phyloP scores from a whole-genome alignment of 92 coral and sea anemone genomes.

The Heteractis magnifica region DNA sequence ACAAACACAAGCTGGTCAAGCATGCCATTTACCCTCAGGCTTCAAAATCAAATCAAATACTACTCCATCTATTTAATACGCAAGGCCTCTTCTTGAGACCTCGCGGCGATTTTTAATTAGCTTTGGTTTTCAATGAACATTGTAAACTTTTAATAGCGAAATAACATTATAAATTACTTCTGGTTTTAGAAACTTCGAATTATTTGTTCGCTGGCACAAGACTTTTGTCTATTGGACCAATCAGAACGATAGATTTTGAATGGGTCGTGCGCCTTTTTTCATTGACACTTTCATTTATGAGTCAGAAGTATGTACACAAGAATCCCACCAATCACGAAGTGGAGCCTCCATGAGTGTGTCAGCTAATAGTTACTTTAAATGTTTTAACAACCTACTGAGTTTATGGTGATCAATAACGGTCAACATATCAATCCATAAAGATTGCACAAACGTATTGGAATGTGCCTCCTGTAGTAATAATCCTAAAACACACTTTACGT shows the following conservation, averaged over 20 bases:
- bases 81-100: neutral
- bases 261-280: slow-evolving; percentile 37
- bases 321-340: slow-evolving; percentile 12
- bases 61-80: neutral
- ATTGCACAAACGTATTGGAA: neutral
- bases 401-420: slow-evolving; percentile 13
- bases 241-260: neutral
- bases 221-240: slow-evolving; percentile 21
- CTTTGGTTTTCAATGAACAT: slow-evolving; percentile 4
- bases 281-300: slow-evolving; percentile 18
- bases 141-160: slow-evolving; percentile 27
- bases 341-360: neutral
- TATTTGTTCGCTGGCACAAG: slow-evolving; percentile 21
- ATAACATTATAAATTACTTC: slow-evolving; percentile 1
- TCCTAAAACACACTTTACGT: neutral
- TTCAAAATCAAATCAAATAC: slow-evolving; percentile 1
- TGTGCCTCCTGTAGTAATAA: neutral
- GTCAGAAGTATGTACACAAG: slow-evolving; percentile 15
- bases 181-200: neutral
- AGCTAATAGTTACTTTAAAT: slow-evolving; percentile 23
- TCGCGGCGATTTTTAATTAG: neutral
- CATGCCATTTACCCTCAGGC: slow-evolving; percentile 14
- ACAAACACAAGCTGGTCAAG: slow-evolving; percentile 6
- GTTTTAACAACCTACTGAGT: slow-evolving; percentile 22
- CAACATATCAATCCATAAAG: slow-evolving; percentile 11